Evolutionary conservation across 2,888 invertebrate genomes (phyloP).

Genomic region (Schrankia costaestrigalis): DNA sequence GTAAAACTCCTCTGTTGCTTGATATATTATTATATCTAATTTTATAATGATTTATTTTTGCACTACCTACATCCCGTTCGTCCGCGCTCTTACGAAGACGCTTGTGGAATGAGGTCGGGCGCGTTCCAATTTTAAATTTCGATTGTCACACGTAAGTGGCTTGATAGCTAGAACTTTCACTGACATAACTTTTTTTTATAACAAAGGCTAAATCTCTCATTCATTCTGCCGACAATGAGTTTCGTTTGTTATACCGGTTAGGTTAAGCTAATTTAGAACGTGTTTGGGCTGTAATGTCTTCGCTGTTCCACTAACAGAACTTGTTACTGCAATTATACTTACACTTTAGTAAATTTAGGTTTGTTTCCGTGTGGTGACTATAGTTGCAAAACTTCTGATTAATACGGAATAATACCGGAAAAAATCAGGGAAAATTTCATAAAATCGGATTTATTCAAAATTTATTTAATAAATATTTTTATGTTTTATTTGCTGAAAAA

Average conservation of each 20-base stretch:
- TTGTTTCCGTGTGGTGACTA: too few relatives aligned
- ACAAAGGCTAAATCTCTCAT: slow-evolving; percentile 14
- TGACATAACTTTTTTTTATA: slow-evolving; percentile 32
- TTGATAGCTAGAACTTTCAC: slow-evolving; percentile 62
- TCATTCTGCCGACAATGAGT: slow-evolving; percentile 23
- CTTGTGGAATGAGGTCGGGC: slow-evolving; percentile 68
- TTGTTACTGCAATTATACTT: too few relatives aligned
- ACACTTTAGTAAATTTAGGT: too few relatives aligned
- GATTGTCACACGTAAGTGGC: slow-evolving; percentile 59
- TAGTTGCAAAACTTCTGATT: too few relatives aligned
- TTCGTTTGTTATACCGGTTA: slow-evolving; percentile 43
- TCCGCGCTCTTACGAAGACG: slow-evolving; percentile 57
- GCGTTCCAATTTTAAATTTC: slow-evolving; percentile 75
- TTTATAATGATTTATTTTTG: slow-evolving; percentile 65
- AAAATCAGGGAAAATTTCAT: too few relatives aligned
- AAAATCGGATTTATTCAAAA: too few relatives aligned
- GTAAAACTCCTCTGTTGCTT: not conserved
- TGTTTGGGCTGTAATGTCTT: slow-evolving; percentile 15
- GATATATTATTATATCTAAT: slow-evolving; percentile 34
- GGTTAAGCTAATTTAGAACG: slow-evolving; percentile 18
- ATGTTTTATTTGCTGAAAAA: too few relatives aligned
- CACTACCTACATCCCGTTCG: slow-evolving; percentile 40
- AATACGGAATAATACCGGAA: too few relatives aligned
- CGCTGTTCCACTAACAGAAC: slow-evolving; percentile 13
- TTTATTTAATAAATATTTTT: too few relatives aligned